These are phyloP conservation scores for Lomographa bimaculata DNA, from an alignment of 2,888 invertebrate genomes.

Conservation along the genomic window DNA sequence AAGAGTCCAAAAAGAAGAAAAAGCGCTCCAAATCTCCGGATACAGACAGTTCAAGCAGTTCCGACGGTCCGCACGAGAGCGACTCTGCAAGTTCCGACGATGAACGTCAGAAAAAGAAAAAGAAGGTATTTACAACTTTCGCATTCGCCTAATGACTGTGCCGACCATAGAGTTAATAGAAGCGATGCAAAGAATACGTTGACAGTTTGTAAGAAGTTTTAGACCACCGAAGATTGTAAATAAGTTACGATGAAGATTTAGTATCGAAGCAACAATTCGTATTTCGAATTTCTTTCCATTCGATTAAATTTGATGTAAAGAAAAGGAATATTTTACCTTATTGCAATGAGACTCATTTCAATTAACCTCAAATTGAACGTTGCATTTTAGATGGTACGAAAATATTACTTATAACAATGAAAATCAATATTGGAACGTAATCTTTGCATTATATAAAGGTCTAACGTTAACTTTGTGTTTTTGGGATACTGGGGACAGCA, in stretches of 20 bases:
- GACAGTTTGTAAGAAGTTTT: too few species aligned
- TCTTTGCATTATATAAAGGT: constrained; percentile 51
- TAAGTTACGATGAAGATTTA: too few species aligned
- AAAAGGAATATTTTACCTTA: too few species aligned
- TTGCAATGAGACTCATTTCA: too few species aligned
- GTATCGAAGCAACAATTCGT: too few species aligned
- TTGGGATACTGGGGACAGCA: constrained; percentile 39
- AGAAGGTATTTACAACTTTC: constrained; percentile 63
- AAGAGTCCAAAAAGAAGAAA: constrained; percentile 81
- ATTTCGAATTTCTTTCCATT: too few species aligned
- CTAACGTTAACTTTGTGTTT: constrained; percentile 49
- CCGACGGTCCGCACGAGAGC: constrained; percentile 56
- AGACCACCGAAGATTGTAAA: too few species aligned
- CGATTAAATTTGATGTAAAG: too few species aligned
- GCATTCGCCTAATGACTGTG: constrained; percentile 12
- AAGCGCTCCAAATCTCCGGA: constrained; percentile 83
- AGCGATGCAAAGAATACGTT: constrained; percentile 47
- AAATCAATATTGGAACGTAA: too few species aligned
- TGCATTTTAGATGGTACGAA: too few species aligned
- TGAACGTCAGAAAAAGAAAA: constrained; percentile 66
- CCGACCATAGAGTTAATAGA: constrained; percentile 28
- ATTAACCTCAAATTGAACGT: too few species aligned
- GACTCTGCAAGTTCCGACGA: constrained; percentile 63
- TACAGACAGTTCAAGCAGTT: constrained; percentile 75
- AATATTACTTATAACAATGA: too few species aligned